These are phyloP conservation scores for Alligator mississippiensis DNA, from an alignment of 2,113 vertebrate genomes.

Conservation along the genomic window DNA sequence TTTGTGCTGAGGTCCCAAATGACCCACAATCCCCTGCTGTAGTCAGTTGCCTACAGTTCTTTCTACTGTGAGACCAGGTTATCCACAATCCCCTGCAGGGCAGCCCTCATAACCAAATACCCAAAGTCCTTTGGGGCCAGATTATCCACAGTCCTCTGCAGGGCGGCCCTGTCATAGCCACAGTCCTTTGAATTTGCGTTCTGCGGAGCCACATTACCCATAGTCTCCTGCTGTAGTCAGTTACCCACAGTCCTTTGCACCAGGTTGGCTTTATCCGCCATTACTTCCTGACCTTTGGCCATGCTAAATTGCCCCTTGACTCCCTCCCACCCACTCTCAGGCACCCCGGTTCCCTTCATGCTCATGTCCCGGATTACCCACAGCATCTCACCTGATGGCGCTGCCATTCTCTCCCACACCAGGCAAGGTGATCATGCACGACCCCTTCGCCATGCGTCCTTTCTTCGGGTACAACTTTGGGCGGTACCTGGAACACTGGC, in stretches of 20 bases:
- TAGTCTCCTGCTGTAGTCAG: background rate
- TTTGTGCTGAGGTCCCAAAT: background rate
- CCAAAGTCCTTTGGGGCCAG: background rate
- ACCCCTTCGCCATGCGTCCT: conserved; percentile 82
- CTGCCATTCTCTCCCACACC: background rate
- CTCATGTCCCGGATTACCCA: background rate
- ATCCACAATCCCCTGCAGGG: background rate
- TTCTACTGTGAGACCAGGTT: background rate
- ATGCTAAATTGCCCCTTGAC: too few species aligned
- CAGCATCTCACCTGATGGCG: background rate
- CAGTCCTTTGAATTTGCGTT: background rate
- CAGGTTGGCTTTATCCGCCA: background rate
- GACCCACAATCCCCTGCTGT: background rate
- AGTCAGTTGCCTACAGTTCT: background rate
- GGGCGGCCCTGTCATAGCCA: background rate
- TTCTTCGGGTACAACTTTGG: conserved; percentile 83
- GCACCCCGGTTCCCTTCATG: background rate
- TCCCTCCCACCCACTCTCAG: background rate
- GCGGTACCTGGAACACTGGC: conserved; percentile 74
- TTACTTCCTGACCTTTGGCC: too few species aligned
- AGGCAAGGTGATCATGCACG: conserved; percentile 82
- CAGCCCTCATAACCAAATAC: background rate
- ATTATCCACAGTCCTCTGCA: background rate
- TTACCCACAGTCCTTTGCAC: background rate
- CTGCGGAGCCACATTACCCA: background rate